phyloP scores from a whole-genome alignment of 1,140 invertebrate species.

The Drosophila jambulina region DNA sequence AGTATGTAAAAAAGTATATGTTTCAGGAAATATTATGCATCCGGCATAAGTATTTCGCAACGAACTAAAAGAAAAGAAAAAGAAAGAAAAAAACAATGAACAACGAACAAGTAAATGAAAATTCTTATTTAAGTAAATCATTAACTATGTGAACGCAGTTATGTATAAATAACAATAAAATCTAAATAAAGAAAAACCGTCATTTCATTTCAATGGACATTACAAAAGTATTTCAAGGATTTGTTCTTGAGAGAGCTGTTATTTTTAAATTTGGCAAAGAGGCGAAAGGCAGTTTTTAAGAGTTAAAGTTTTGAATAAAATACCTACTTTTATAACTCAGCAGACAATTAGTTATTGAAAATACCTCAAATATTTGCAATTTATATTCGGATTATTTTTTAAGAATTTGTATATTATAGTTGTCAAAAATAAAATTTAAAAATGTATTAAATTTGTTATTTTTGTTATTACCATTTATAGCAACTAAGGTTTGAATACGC shows the following conservation, averaged over 20 bases:
- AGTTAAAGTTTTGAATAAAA: neutral
- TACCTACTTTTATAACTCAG: too few species aligned
- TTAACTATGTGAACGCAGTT: conserved; percentile 60
- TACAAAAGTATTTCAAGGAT: neutral
- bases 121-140: conserved; percentile 64
- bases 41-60: conserved; percentile 58
- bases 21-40: conserved; percentile 56
- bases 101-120: conserved; percentile 56
- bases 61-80: conserved; percentile 49
- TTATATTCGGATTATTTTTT: too few species aligned
- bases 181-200: conserved; percentile 53
- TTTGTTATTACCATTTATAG: neutral
- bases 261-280: neutral
- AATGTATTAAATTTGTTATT: neutral
- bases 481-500: neutral
- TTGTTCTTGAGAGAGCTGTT: rapidly evolving
- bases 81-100: too few species aligned
- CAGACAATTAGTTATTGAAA: too few species aligned
- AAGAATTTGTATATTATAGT: too few species aligned
- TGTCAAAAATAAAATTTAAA: too few species aligned
- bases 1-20: conserved; percentile 31
- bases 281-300: neutral
- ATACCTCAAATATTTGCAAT: too few species aligned
- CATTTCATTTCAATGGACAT: neutral
- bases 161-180: conserved; percentile 69